Conservation (phyloP, 2,113 vertebrate species). For the Phodopus roborovskii region DNA sequence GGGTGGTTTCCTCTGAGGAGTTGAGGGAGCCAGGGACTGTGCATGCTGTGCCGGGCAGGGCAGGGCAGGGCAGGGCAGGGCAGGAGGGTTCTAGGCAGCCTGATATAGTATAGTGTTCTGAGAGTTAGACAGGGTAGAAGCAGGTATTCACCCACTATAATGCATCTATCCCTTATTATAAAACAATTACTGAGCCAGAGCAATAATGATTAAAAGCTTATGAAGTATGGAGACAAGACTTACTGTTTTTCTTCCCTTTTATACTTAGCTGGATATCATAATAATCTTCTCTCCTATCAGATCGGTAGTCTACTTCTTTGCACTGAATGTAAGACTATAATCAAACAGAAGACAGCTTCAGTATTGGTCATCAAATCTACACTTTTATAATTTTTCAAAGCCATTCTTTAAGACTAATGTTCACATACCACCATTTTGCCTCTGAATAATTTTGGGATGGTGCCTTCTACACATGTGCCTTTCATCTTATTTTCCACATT, state of each 20-base stretch:
- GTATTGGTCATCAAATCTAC: neutral
- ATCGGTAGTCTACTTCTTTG: constrained; percentile 99
- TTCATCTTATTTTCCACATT: constrained; percentile 99
- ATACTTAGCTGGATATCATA: constrained; percentile 99
- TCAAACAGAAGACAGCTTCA: constrained; percentile 57
- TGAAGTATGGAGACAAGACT: constrained; percentile 83
- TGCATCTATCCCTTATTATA: neutral
- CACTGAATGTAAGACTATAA: constrained; percentile 98
- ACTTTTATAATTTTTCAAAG: neutral
- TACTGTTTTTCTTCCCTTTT: constrained; percentile 99
- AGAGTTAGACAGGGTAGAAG: neutral
- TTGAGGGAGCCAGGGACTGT: neutral
- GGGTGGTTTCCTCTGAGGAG: neutral
- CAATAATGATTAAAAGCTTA: neutral
- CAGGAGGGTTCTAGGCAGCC: neutral
- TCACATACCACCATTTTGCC: constrained; percentile 99
- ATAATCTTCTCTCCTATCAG: constrained; percentile 99
- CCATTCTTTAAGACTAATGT: neutral
- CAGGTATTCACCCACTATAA: too few species aligned
- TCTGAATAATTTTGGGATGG: constrained; percentile 98
- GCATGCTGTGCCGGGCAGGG: neutral
- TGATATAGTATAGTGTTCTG: neutral
- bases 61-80: too few species aligned
- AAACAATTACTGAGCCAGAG: neutral
- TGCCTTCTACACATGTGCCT: constrained; percentile 99